phyloP scores from a whole-genome alignment of 2,888 invertebrate genomes.

The Drosophila flavopinicola region DNA sequence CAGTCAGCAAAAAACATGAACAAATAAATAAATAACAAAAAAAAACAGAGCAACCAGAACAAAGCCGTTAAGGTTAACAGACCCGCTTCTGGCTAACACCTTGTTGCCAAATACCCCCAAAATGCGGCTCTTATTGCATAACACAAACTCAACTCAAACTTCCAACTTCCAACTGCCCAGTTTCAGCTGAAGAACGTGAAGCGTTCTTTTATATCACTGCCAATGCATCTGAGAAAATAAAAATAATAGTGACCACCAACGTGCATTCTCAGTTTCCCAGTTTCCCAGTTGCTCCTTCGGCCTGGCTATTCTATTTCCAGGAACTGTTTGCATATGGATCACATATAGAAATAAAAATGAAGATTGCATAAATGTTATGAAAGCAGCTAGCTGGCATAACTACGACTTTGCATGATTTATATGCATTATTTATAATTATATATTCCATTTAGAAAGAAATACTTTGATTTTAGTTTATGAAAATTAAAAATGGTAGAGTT shows the following conservation, averaged over 20 bases:
- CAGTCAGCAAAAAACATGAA: slow-evolving; percentile 49
- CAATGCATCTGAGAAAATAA: slow-evolving; percentile 23
- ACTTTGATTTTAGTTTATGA: too few relatives aligned
- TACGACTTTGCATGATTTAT: too few relatives aligned
- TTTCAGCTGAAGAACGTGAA: slow-evolving; percentile 2
- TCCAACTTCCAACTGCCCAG: slow-evolving; percentile 1
- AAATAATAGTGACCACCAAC: slow-evolving; percentile 25
- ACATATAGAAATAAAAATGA: slow-evolving; percentile 13
- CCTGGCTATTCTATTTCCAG: slow-evolving; percentile 27
- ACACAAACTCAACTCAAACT: background rate
- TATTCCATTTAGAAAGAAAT: background rate
- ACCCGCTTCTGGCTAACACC: slow-evolving; percentile 43
- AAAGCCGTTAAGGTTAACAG: slow-evolving; percentile 44
- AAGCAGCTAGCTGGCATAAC: background rate
- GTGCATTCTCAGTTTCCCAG: background rate
- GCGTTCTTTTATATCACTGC: slow-evolving; percentile 26
- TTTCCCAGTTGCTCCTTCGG: slow-evolving; percentile 16
- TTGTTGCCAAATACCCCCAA: too few relatives aligned
- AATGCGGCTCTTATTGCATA: slow-evolving; percentile 22
- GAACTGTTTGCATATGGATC: slow-evolving; percentile 50
- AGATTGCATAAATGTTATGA: slow-evolving; percentile 52
- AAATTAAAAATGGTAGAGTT: too few relatives aligned
- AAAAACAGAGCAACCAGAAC: background rate
- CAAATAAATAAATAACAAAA: background rate
- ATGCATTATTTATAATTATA: background rate